Conservation (phyloP, 2,113 vertebrate genomes). For the Entelurus aequoreus region DNA sequence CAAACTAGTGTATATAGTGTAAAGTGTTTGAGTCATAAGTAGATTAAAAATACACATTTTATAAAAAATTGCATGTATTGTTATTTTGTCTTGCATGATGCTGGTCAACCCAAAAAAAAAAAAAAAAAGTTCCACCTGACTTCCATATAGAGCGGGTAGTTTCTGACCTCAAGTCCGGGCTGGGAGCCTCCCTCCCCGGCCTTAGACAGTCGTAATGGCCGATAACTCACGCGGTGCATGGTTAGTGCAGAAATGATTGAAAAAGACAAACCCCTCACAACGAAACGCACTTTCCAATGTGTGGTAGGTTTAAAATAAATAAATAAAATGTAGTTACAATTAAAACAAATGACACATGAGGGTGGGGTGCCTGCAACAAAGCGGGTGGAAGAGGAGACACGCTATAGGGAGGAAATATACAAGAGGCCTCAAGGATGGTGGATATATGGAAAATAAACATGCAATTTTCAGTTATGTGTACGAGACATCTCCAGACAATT, state of each 20-base stretch:
- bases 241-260: constrained; percentile 16
- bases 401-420: too few species aligned
- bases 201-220: constrained; percentile 1
- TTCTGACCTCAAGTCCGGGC: background rate
- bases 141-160: background rate
- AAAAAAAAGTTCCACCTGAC: constrained; percentile 1
- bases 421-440: too few species aligned
- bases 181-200: constrained; percentile 11
- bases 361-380: too few species aligned
- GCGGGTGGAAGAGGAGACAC: too few species aligned
- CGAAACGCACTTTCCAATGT: background rate
- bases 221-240: constrained; percentile 16
- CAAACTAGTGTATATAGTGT: background rate
- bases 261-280: constrained; percentile 30
- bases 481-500: too few species aligned
- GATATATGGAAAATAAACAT: too few species aligned
- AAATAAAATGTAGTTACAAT: too few species aligned
- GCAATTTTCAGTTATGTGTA: too few species aligned
- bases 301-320: background rate
- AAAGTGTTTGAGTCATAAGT: background rate
- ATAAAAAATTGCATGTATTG: too few species aligned
- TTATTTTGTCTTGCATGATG: too few species aligned
- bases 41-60: too few species aligned
- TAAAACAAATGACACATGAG: too few species aligned
- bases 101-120: background rate